These are phyloP conservation scores for Salmo trutta DNA, from an alignment of 2,797 vertebrate genomes.

Conservation along the genomic window DNA sequence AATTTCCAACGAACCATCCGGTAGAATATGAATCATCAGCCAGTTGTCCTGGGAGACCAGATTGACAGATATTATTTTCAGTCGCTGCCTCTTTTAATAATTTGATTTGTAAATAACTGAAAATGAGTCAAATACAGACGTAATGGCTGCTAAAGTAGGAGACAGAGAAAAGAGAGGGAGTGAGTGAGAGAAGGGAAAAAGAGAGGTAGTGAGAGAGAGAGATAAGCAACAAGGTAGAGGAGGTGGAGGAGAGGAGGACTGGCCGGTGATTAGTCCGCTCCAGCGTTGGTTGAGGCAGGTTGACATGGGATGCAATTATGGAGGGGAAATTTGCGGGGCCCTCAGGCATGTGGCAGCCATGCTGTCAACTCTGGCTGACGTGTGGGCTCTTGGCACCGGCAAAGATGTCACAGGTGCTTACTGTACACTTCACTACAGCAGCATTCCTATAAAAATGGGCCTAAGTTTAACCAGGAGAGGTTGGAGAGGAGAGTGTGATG, in stretches of 20 bases:
- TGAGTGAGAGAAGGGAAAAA: background rate
- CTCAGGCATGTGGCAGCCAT: conserved; percentile 69
- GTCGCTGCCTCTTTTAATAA: conserved; percentile 45
- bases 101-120: conserved; percentile 52
- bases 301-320: conserved; percentile 75
- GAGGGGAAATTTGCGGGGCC: conserved; percentile 61
- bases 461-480: conserved; percentile 29
- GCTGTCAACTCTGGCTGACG: conserved; percentile 66
- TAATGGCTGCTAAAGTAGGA: conserved; percentile 36
- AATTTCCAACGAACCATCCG: background rate
- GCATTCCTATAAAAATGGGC: conserved; percentile 44
- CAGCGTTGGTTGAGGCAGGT: conserved; percentile 55
- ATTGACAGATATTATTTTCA: conserved; percentile 35
- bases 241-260: conserved; percentile 44
- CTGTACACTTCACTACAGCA: conserved; percentile 62
- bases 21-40: conserved; percentile 5
- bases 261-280: conserved; percentile 65
- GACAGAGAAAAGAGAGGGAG: background rate
- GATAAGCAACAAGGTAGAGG: conserved; percentile 32
- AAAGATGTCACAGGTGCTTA: conserved; percentile 64
- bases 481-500: background rate
- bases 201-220: background rate
- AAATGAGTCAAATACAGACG: conserved; percentile 56
- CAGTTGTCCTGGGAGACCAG: conserved; percentile 19
- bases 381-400: conserved; percentile 60